These are phyloP conservation scores for Hermatobates lingyangjiaoensis DNA, from an alignment of 1,140 invertebrate species.

Conservation along the genomic window DNA sequence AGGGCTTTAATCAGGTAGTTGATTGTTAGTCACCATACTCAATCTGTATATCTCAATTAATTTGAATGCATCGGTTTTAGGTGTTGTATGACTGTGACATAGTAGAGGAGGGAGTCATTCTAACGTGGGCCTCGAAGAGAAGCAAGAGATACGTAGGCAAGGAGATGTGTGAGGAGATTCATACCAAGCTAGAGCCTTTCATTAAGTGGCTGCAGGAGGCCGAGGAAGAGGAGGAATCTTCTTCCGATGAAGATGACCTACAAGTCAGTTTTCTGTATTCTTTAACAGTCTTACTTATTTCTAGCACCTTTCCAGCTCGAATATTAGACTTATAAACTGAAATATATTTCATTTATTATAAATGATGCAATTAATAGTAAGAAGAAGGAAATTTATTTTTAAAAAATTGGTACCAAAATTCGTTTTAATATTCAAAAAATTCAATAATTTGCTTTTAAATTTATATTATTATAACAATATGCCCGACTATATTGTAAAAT, in stretches of 20 bases:
- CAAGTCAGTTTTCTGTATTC: slow-evolving; percentile 32
- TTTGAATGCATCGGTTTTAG: slow-evolving; percentile 25
- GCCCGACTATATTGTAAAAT: too few species aligned
- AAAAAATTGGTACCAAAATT: too few species aligned
- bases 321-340: too few species aligned
- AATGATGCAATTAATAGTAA: too few species aligned
- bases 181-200: slow-evolving; percentile 78
- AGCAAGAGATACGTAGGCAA: slow-evolving; percentile 87
- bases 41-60: background rate
- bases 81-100: slow-evolving; percentile 89
- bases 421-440: too few species aligned
- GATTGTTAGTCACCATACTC: background rate
- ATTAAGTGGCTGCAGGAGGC: slow-evolving; percentile 93
- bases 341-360: too few species aligned
- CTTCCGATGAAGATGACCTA: slow-evolving; percentile 48
- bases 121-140: slow-evolving; percentile 89
- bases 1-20: background rate
- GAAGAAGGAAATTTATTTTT: too few species aligned
- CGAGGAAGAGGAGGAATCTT: slow-evolving; percentile 71
- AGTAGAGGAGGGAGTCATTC: slow-evolving; percentile 75
- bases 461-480: too few species aligned
- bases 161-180: slow-evolving; percentile 80
- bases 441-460: too few species aligned
- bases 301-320: too few species aligned
- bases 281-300: too few species aligned